Evolutionary conservation across 2,888 invertebrate genomes (phyloP).

Genomic region (Steinernema carpocapsae): DNA sequence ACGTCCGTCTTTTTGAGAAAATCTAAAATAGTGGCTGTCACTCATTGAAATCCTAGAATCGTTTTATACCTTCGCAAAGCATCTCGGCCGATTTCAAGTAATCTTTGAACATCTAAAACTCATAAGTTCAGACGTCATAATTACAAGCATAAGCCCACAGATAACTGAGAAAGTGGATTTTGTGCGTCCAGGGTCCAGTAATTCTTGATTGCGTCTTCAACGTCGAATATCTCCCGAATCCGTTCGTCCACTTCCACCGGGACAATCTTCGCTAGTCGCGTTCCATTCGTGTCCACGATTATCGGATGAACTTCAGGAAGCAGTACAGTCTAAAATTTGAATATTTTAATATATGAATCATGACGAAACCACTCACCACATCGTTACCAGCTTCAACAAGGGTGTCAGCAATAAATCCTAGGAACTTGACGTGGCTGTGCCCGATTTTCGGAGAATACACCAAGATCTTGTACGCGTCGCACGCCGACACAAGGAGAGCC

Average conservation of each 20-base stretch:
- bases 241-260: not conserved
- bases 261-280: not conserved
- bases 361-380: not conserved
- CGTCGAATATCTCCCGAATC: not conserved
- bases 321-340: not conserved
- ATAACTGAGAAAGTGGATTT: not conserved
- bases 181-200: not conserved
- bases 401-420: not conserved
- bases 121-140: no score
- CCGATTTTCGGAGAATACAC: not conserved
- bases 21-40: not conserved
- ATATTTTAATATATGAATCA: no score
- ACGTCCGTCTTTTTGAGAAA: not conserved
- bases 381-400: constrained; percentile 14
- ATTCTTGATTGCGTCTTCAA: not conserved
- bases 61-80: no score
- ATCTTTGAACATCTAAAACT: no score
- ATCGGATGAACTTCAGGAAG: constrained; percentile 1
- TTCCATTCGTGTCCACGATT: constrained; percentile 4
- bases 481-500: not conserved
- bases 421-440: constrained; percentile 25
- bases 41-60: no score
- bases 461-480: not conserved
- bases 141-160: not conserved
- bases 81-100: no score